Percentiles rank a stretch among this genome's conserved stretches.
These are phyloP conservation scores for Cyclura pinguis DNA, from an alignment of 2,797 vertebrate genomes.

Conservation along the genomic window DNA sequence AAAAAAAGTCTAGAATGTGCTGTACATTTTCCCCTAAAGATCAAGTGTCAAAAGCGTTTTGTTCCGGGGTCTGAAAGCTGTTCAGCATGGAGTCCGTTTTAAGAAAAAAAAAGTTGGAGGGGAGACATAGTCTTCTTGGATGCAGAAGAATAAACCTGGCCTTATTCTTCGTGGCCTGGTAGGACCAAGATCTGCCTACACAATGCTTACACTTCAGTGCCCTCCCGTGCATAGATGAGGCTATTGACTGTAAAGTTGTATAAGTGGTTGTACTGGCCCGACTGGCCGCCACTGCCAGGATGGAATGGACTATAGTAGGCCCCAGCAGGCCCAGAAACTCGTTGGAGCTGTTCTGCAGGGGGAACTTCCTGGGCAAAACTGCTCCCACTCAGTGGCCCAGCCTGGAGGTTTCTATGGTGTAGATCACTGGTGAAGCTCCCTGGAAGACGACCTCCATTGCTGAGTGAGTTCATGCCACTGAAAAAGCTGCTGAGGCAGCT, in stretches of 20 bases:
- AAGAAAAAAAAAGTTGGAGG: background rate
- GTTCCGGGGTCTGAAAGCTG: constrained; percentile 22
- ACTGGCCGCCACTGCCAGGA: constrained; percentile 83
- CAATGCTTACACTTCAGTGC: constrained; percentile 87
- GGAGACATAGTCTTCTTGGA: background rate
- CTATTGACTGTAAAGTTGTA: constrained; percentile 98
- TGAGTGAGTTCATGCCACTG: constrained; percentile 89
- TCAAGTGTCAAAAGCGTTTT: background rate
- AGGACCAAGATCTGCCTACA: background rate
- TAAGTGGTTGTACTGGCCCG: constrained; percentile 90
- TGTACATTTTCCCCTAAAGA: background rate
- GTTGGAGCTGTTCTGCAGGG: constrained; percentile 62
- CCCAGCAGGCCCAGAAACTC: constrained; percentile 62
- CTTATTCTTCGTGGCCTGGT: constrained; percentile 29
- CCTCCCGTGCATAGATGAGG: constrained; percentile 94
- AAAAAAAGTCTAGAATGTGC: background rate
- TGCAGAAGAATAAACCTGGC: background rate
- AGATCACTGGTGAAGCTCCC: constrained; percentile 88
- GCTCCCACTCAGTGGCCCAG: constrained; percentile 79
- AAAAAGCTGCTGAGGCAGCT: constrained; percentile 94
- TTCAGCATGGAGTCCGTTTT: constrained; percentile 62
- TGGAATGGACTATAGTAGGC: constrained; percentile 92
- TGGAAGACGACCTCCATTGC: constrained; percentile 80
- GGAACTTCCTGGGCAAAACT: constrained; percentile 81
- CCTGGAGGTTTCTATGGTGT: constrained; percentile 89